Evolutionary conservation across 2,113 vertebrate species (phyloP).

Genomic region (Phycodurus eques): DNA sequence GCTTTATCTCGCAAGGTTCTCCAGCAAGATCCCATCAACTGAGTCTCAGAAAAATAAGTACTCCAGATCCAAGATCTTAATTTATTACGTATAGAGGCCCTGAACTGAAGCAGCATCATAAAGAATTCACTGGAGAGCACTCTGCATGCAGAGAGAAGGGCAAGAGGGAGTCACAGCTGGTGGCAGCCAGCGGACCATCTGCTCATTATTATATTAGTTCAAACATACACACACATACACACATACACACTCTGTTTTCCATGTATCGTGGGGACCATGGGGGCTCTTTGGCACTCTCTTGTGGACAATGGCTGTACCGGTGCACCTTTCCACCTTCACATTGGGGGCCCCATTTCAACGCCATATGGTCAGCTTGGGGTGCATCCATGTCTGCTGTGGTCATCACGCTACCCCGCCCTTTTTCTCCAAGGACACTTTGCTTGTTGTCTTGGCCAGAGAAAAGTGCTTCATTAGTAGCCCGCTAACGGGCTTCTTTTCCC

Average conservation of each 20-base stretch:
- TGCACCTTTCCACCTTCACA: neutral
- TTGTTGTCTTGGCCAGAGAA: no score
- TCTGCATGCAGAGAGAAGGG: constrained; percentile 23
- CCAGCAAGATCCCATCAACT: neutral
- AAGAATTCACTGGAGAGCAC: constrained; percentile 36
- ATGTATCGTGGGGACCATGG: neutral
- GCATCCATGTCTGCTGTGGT: no score
- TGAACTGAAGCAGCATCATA: constrained; percentile 7
- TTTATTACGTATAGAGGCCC: constrained; percentile 5
- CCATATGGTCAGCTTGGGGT: no score
- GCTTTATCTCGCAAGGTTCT: neutral
- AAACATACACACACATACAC: constrained; percentile 14
- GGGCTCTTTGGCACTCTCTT: neutral
- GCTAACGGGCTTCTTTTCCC: no score
- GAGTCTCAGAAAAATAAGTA: neutral
- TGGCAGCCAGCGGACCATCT: constrained; percentile 72
- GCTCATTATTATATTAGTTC: constrained; percentile 70
- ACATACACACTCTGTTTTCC: neutral
- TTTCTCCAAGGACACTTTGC: no score
- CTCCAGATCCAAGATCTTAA: constrained; percentile 10
- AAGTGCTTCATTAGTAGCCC: no score
- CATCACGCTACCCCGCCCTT: no score
- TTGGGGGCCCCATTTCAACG: no score
- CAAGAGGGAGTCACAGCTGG: constrained; percentile 57
- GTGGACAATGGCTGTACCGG: neutral